Evolutionary conservation across 2,888 invertebrate genomes (phyloP), one percentile per base, ranked within the genome.

Genomic region (Netelia melanura): DNA sequence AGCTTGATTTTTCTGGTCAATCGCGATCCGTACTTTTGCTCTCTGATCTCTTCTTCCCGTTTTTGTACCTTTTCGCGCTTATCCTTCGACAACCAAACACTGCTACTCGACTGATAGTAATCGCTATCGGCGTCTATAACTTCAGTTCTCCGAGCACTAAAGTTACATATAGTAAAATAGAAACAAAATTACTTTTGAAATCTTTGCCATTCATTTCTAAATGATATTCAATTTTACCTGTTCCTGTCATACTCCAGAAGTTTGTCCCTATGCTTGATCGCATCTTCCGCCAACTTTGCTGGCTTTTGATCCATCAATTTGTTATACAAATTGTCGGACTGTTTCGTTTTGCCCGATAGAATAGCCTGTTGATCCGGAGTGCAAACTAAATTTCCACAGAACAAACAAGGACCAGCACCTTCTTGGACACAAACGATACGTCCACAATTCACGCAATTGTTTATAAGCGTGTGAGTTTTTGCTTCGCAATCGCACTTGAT

Each of bases 321-420:
- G 89, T 96, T 96, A 91, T 96, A 95, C 44, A 97, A 94, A 79
- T 95, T 95, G 76, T 96, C 96, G 56, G 96, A 96, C 75, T 96
- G 96, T 90, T 97, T 97, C 0, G 96, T 95, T 67, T 96, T 96
- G 0, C 96, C 94, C 76, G 95, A 95, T 65, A 97, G 94, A 85
- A 97, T 94, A 86, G 95, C 95, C 90, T 96, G 95, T 91, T 98
- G 97, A 84, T 97, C 96, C 25, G 95, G 95, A 0, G 97, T 96
- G 90, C 97, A 97, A 93, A 99, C 99, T 93, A 98, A 94, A 90
- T 96, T 96, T 0, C 97, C 97, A 94, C 99, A 99, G 92, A 97
- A 98, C 64, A 99, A 95, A 92, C 99, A 99, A 0, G 99, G 98
- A 0, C 99, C 99, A 9, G 98, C 97, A 0, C 99, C 99, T 94